Conservation (phyloP, 2,797 vertebrate species). For the Hyperoplus lanceolatus region DNA sequence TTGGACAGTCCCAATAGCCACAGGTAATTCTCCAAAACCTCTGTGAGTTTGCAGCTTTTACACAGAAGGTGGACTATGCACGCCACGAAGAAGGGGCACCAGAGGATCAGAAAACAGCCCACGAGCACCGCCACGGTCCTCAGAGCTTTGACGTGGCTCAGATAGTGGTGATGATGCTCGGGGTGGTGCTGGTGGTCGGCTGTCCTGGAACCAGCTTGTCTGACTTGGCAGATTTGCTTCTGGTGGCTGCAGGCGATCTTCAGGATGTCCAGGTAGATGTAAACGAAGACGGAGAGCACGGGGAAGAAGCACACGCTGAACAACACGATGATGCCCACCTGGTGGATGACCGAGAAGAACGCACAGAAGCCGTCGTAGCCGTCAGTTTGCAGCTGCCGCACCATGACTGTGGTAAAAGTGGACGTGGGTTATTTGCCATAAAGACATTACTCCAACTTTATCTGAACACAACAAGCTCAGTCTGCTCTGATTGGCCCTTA, state of each 20-base stretch:
- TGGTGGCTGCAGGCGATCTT: slow-evolving; percentile 90
- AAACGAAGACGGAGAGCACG: slow-evolving; percentile 86
- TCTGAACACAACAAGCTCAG: not conserved
- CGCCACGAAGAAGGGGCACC: slow-evolving; percentile 91
- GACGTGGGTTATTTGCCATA: not conserved
- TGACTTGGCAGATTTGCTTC: slow-evolving; percentile 85
- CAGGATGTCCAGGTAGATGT: slow-evolving; percentile 94
- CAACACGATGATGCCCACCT: slow-evolving; percentile 83
- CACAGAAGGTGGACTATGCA: slow-evolving; percentile 88
- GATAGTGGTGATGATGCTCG: slow-evolving; percentile 34
- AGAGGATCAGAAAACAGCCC: slow-evolving; percentile 91
- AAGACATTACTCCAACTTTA: not conserved
- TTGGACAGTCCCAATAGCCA: slow-evolving; percentile 92
- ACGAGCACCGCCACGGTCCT: slow-evolving; percentile 89
- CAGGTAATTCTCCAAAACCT: slow-evolving; percentile 87
- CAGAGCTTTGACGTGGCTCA: slow-evolving; percentile 89
- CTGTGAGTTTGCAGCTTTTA: slow-evolving; percentile 79
- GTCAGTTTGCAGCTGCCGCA: slow-evolving; percentile 80
- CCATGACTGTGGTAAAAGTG: slow-evolving; percentile 71
- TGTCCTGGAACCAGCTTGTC: slow-evolving; percentile 62
- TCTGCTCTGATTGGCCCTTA: too few species aligned
- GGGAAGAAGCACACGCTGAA: slow-evolving; percentile 91
- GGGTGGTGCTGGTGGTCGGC: not conserved
- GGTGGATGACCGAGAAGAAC: slow-evolving; percentile 89
- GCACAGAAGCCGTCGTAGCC: slow-evolving; percentile 80